Percentiles rank a stretch among this genome's conserved stretches.
Evolutionary conservation across 30 jellyfish, hydroid and myxozoan species (phyloP).

Genomic region (Pseudorhiza aurosa): DNA sequence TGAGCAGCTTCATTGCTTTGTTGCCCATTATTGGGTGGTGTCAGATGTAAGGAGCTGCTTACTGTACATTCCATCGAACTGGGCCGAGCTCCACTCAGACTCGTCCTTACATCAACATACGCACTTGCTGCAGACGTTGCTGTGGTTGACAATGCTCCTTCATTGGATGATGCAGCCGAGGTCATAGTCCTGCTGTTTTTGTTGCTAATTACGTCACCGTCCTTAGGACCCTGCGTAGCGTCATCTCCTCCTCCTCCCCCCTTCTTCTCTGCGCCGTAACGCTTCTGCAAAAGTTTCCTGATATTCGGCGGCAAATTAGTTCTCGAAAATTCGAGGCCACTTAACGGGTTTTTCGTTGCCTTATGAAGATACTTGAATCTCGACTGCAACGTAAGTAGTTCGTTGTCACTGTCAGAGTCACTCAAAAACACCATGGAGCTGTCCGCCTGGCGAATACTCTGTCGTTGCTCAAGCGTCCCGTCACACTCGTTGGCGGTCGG

Average conservation of each 20-base stretch:
- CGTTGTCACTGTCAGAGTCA: conserved; percentile 28
- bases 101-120: too few relatives aligned
- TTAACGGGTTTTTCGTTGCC: conserved; percentile 28
- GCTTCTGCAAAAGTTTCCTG: conserved; percentile 17
- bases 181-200: neutral
- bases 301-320: conserved; percentile 27
- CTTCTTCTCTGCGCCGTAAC: neutral
- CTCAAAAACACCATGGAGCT: neutral
- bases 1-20: too few relatives aligned
- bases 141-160: neutral
- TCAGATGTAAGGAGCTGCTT: too few relatives aligned
- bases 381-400: conserved; percentile 23
- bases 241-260: neutral
- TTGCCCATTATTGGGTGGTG: too few relatives aligned
- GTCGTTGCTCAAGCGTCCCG: neutral
- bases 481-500: neutral
- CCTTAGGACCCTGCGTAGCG: neutral
- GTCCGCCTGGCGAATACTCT: neutral
- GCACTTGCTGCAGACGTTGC: neutral
- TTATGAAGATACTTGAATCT: conserved; percentile 35
- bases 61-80: too few relatives aligned
- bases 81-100: too few relatives aligned
- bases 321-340: conserved; percentile 40
- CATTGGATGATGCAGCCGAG: neutral
- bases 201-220: too few relatives aligned